These are phyloP conservation scores for Nannoperca obscura DNA, from an alignment of 2,797 vertebrate species.

Conservation along the genomic window DNA sequence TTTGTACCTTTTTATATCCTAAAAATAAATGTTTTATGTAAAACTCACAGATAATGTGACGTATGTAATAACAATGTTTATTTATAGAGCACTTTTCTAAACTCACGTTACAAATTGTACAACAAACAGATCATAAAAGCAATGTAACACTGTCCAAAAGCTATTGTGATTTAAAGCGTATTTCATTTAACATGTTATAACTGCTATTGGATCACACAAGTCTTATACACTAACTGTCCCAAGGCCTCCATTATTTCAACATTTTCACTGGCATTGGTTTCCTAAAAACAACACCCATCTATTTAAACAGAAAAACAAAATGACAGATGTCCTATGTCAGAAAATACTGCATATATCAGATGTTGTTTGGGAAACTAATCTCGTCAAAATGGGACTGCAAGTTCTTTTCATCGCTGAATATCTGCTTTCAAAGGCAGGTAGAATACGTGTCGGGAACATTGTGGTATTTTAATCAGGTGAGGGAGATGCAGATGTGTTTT, in stretches of 20 bases:
- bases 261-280: constrained; percentile 3
- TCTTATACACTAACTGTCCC: constrained; percentile 1
- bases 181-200: constrained; percentile 5
- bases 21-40: background rate
- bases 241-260: constrained; percentile 12
- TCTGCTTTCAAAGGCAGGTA: constrained; percentile 29
- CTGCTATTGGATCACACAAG: background rate
- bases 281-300: background rate
- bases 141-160: background rate
- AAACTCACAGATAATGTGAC: constrained; percentile 11
- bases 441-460: background rate
- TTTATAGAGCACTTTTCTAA: too few relatives aligned
- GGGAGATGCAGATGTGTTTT: constrained; percentile 7
- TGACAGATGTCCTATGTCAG: constrained; percentile 27
- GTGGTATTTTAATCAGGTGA: constrained; percentile 11
- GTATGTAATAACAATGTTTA: too few relatives aligned
- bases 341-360: constrained; percentile 25
- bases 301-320: constrained; percentile 6
- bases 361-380: constrained; percentile 30
- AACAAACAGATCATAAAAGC: too few relatives aligned
- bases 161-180: background rate
- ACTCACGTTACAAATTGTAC: too few relatives aligned
- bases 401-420: constrained; percentile 21
- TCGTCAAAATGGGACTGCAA: background rate
- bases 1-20: background rate